Conservation (phyloP, 1,140 invertebrate genomes). For the Rhyzopertha dominica region DNA sequence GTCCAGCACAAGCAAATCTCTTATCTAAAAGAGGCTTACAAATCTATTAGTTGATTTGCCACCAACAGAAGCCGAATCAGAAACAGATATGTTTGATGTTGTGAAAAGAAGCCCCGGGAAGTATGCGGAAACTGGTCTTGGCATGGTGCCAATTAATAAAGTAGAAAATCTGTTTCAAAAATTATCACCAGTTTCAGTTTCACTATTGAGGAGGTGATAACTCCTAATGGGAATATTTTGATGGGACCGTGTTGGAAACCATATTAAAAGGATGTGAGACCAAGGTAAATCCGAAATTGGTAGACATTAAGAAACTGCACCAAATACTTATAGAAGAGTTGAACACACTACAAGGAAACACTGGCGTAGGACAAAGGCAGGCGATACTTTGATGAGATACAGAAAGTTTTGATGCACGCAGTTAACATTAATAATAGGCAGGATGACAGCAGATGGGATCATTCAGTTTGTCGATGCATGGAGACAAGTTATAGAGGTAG, state of each 20-base stretch:
- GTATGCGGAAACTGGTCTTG: slow-evolving; percentile 4
- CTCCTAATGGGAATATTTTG: slow-evolving; percentile 68
- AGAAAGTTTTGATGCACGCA: slow-evolving; percentile 65
- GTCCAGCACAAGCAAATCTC: slow-evolving; percentile 56
- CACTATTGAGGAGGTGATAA: too few relatives aligned
- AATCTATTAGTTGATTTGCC: slow-evolving; percentile 48
- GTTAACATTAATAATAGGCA: slow-evolving; percentile 67
- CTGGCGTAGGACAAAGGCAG: slow-evolving; percentile 59
- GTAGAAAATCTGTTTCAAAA: too few relatives aligned
- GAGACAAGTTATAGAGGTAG: slow-evolving; percentile 79
- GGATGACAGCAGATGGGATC: slow-evolving; percentile 58
- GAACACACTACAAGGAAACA: too few relatives aligned
- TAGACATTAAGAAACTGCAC: too few relatives aligned
- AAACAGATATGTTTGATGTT: slow-evolving; percentile 25
- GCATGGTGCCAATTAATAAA: slow-evolving; percentile 5
- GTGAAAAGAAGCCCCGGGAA: slow-evolving; percentile 18
- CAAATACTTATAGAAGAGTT: too few relatives aligned
- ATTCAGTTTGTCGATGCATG: slow-evolving; percentile 75
- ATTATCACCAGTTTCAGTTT: too few relatives aligned
- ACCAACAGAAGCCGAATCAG: slow-evolving; percentile 20
- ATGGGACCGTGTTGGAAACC: slow-evolving; percentile 55
- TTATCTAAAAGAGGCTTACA: slow-evolving; percentile 51
- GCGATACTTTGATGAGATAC: slow-evolving; percentile 60
- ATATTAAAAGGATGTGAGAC: slow-evolving; percentile 49
- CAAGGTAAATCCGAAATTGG: too few relatives aligned